Evolutionary conservation across 2,888 invertebrate genomes (phyloP).

Genomic region (Ethmia dodecea): DNA sequence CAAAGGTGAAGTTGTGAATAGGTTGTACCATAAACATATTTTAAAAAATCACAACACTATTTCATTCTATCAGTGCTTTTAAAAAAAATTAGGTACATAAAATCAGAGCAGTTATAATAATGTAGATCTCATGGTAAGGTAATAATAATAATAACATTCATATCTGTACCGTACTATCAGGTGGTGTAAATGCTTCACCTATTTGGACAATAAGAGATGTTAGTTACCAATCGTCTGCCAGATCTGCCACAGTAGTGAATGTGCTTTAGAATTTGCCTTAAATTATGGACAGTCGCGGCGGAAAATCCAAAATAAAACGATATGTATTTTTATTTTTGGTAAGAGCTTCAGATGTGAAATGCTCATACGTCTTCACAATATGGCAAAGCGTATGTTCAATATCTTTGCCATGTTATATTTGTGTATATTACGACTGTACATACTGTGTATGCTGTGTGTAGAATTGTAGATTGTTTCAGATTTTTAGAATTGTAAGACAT

Average conservation of each 20-base stretch:
- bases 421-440: constrained; percentile 70
- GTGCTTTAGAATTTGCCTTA: constrained; percentile 31
- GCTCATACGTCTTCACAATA: constrained; percentile 33
- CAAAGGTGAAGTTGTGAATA: neutral
- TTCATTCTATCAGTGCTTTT: too few relatives aligned
- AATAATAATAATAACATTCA: constrained; percentile 3
- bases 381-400: constrained; percentile 30
- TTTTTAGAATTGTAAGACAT: constrained; percentile 57
- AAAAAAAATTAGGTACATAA: too few relatives aligned
- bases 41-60: too few relatives aligned
- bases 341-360: constrained; percentile 18
- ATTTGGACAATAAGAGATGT: constrained; percentile 54
- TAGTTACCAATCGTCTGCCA: constrained; percentile 55
- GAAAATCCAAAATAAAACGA: constrained; percentile 17
- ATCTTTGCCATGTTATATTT: constrained; percentile 53
- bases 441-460: constrained; percentile 72
- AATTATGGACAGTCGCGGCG: constrained; percentile 13
- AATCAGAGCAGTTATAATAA: too few relatives aligned
- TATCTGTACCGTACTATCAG: too few relatives aligned
- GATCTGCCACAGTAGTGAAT: constrained; percentile 31
- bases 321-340: constrained; percentile 16
- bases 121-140: too few relatives aligned
- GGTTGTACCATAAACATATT: neutral
- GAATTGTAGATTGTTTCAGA: constrained; percentile 64
- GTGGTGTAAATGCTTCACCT: constrained; percentile 13